Evolutionary conservation across 2,888 invertebrate species (phyloP), one percentile per base, ranked within the genome.

Genomic region (Celastrina argiolus): DNA sequence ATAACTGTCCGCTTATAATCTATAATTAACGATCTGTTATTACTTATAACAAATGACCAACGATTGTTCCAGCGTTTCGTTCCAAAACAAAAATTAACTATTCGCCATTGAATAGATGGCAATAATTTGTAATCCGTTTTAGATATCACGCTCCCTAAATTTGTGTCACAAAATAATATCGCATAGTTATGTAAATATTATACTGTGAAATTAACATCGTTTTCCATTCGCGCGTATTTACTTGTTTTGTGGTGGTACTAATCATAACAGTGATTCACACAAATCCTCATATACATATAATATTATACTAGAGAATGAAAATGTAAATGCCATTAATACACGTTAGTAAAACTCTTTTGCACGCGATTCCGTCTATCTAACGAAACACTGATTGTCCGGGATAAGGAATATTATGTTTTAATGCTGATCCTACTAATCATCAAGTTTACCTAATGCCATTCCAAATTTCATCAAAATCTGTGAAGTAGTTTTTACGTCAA

Each of bases 141-240:
- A 65, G 69, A 70, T 68, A 72, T 71, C 70, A 69, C 69, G 71
- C 75, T 75, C 72, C 69, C 69, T 74, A 75, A 76, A 75, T 75
- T 76, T 78, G 76, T 74, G 69, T 76, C 71, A 76, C 74, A 74
- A 78, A 81, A 78, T 79, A 78, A 80, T 79, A 75, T 69, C 74
- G 72, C 74, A 67, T 71, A 70, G 69, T 71, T 72, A 74, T 73
- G 74, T 80, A 70, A 75, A 77, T 76, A 76, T 74, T 78, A 75
- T 74, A 78, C 74, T 64, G 68, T 65, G 68, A 73, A 74, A 78
- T 78, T 77, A 77, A 77, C 79, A 78, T 74, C 74, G 76, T 76
- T 73, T 76, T 71, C 74, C 70, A 71, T 73, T 70, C 71, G 69
- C 72, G 71, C 69, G 71, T 69, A 63, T 69, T 63, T 73, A 70